These are phyloP conservation scores for Drosophila leonis DNA, from an alignment of 2,888 invertebrate species.

Conservation along the genomic window DNA sequence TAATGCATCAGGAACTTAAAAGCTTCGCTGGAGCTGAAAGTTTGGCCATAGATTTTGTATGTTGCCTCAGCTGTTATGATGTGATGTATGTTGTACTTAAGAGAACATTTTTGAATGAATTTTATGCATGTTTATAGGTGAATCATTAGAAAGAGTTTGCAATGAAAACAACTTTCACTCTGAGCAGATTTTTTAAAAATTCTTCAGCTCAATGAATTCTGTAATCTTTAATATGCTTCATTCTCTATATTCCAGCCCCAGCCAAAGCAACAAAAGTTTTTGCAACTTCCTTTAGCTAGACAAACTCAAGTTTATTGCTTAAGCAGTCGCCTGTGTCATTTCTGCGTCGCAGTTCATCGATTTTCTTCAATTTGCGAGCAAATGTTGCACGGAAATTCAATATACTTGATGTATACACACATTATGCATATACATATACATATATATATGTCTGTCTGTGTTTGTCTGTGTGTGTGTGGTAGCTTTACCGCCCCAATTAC, in stretches of 20 bases:
- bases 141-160: background rate
- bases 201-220: background rate
- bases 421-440: slow-evolving; percentile 7
- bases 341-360: slow-evolving; percentile 63
- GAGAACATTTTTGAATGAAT: background rate
- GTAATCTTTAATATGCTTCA: background rate
- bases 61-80: background rate
- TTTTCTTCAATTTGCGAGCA: slow-evolving; percentile 50
- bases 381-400: slow-evolving; percentile 23
- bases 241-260: background rate
- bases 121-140: background rate
- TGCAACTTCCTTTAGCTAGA: slow-evolving; percentile 1
- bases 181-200: background rate
- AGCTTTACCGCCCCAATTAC: slow-evolving; percentile 63
- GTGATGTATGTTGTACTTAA: too few relatives aligned
- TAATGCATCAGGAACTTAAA: background rate
- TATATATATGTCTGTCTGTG: background rate
- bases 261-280: background rate
- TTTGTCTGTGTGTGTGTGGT: slow-evolving; percentile 17
- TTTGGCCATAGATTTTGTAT: background rate
- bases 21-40: background rate
- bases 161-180: background rate
- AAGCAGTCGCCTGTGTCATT: slow-evolving; percentile 16
- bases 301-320: background rate
- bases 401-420: slow-evolving; percentile 16